Base-by-base conservation (phyloP, 2,797 vertebrate genomes). In the Pyrrhura leucotis region DNA sequence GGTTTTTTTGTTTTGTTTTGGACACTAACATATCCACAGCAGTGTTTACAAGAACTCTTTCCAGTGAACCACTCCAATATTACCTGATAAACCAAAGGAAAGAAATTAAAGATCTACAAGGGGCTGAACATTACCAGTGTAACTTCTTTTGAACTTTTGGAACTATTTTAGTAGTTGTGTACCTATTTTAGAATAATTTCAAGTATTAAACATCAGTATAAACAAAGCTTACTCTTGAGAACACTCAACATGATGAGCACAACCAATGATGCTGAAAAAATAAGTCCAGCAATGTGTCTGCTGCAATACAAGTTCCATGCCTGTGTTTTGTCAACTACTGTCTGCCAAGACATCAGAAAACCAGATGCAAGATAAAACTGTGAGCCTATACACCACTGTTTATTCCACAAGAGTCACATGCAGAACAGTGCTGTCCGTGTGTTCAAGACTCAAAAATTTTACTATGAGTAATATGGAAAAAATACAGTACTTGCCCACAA, bases 311-410 rank as follows among this genome's bases (percentile, higher is more conserved):
- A 82, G 77, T 71, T 88, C 76, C 69, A 76, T 35, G 89, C 22
- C 22, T 62, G 80, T 58, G 59, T 31, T 89, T 65, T 90, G 54
- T 85, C 86, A 92, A 19, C 14, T 92, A 59, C 48, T 47, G 50
- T 61, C 84, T 91, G 88, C 81, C 53, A 89, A 90, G 76, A 91
- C 66, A 93, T 68, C 65, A 93, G 83, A 88, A 96, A 92, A 86
- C 56, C 81, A 95, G 85, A 95, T 15, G 48, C 69, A 48, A 94
- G 80, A 59, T 72, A 91, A 89, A 88, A 83, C 37, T 18, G 37
- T 68, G 74, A 1, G 58, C 66, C 75, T 44, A 11, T 40, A 48
- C n/a, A 95, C 54, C 80, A 40, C 68, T 94, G 54, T 80, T 94
- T 88, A 80, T 56, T 78, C 72, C 45, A 66, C 25, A 69, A 66